A percentile compares a stretch with the other conserved stretches of the same genome.
These are phyloP conservation scores for Bombylius major DNA, from an alignment of 2,888 invertebrate species.

Conservation along the genomic window DNA sequence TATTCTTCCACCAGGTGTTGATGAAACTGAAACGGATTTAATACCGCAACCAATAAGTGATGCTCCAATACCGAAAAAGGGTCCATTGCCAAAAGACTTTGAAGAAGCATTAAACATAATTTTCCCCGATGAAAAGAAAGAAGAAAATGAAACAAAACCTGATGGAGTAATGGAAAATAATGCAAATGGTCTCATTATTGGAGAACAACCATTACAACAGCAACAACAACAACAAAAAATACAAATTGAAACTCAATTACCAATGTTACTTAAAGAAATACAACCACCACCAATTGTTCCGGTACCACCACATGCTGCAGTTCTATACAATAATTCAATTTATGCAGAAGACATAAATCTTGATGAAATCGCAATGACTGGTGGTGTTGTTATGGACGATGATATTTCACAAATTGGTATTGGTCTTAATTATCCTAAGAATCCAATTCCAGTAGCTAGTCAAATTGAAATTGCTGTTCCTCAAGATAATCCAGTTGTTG, in stretches of 20 bases:
- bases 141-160: slow-evolving; percentile 15
- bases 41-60: slow-evolving; percentile 36
- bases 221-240: no score
- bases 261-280: no score
- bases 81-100: slow-evolving; percentile 44
- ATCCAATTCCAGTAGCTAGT: neutral
- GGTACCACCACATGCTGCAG: neutral
- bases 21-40: slow-evolving; percentile 33
- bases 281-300: no score
- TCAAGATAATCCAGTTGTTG: neutral
- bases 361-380: neutral
- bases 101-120: slow-evolving; percentile 48
- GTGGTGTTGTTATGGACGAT: slow-evolving; percentile 9
- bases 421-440: neutral
- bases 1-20: slow-evolving; percentile 33
- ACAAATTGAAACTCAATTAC: no score
- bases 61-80: slow-evolving; percentile 36
- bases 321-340: neutral
- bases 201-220: neutral
- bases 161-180: neutral
- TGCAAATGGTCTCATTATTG: neutral
- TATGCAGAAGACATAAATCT: neutral
- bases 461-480: neutral
- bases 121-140: slow-evolving; percentile 40
- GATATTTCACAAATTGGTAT: slow-evolving; percentile 25